Percentiles rank a stretch among this genome's conserved stretches.
Evolutionary conservation across 2,888 invertebrate genomes (phyloP).

Genomic region (Cancer borealis): DNA sequence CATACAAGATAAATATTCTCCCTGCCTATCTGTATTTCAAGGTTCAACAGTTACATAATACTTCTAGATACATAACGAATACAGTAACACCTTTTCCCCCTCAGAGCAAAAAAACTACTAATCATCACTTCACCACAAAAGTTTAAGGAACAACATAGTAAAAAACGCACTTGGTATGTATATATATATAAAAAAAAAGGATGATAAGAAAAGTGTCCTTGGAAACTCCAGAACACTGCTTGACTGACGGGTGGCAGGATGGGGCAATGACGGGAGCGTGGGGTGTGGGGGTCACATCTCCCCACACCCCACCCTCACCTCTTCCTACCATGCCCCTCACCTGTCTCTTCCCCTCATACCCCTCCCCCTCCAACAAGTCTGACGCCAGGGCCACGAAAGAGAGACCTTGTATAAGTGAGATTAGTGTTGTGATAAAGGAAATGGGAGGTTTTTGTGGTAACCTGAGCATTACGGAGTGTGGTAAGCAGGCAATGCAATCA

Average conservation of each 20-base stretch:
- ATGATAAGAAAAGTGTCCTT: neutral
- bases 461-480: neutral
- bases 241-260: neutral
- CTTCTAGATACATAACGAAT: neutral
- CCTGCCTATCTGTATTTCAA: neutral
- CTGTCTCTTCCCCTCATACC: neutral
- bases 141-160: neutral
- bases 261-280: neutral
- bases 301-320: neutral
- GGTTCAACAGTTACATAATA: neutral
- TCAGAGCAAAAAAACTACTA: neutral
- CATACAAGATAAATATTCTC: neutral
- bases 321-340: neutral
- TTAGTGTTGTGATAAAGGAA: neutral
- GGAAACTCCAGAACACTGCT: slow-evolving; percentile 7
- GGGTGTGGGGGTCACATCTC: neutral
- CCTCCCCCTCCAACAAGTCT: neutral
- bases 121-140: neutral
- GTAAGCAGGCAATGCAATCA: neutral
- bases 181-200: neutral
- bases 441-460: neutral
- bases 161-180: neutral
- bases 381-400: neutral
- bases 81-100: neutral
- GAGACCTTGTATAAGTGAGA: neutral